Conservation (phyloP, 2,113 vertebrate species). For the Ceyx melanurus region DNA sequence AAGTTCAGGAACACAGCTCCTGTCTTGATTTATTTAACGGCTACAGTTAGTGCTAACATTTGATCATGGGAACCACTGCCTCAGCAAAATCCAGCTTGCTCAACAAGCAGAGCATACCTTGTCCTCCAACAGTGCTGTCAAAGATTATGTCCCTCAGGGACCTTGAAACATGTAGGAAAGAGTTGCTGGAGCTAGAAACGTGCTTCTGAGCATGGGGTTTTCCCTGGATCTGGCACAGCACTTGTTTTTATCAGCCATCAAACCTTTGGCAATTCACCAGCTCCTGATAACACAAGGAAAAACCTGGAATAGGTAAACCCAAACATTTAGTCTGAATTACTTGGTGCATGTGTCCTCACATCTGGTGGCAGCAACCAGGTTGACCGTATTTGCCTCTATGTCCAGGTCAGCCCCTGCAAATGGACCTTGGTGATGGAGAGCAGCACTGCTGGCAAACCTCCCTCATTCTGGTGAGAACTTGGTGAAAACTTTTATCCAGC, state of each 20-base stretch:
- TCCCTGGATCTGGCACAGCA: neutral
- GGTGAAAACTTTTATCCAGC: neutral
- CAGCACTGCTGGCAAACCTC: neutral
- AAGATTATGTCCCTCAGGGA: neutral
- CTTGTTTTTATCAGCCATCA: neutral
- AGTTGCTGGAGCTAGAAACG: neutral
- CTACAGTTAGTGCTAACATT: neutral
- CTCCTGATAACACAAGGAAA: neutral
- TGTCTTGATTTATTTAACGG: conserved; percentile 19
- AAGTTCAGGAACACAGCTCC: conserved; percentile 12
- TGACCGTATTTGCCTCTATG: neutral
- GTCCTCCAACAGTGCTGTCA: neutral
- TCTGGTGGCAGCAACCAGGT: neutral
- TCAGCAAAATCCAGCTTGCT: conserved; percentile 50
- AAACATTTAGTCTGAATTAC: neutral
- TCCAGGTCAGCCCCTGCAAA: neutral
- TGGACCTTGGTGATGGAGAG: neutral
- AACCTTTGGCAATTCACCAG: conserved; percentile 22
- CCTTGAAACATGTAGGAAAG: neutral
- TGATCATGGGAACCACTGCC: conserved; percentile 46
- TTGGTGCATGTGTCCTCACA: fast-evolving
- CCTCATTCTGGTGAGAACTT: neutral
- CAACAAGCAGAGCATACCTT: neutral
- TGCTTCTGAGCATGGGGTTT: neutral
- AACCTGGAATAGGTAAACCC: neutral